These are phyloP conservation scores for Scaptodrosophila latifasciaeformis DNA, from an alignment of 2,888 invertebrate species.

Conservation along the genomic window DNA sequence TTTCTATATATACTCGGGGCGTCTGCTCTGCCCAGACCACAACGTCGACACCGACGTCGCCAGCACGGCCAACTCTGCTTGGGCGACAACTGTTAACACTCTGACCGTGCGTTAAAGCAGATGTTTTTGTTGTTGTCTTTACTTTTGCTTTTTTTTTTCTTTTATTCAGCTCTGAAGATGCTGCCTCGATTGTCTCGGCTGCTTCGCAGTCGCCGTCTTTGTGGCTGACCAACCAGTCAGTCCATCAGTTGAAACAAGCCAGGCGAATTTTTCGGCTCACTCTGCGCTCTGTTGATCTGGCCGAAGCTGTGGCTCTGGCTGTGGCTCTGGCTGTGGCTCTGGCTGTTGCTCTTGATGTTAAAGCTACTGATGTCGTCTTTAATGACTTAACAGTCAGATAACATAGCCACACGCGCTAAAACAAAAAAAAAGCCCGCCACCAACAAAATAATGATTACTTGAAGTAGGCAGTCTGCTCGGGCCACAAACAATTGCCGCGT, in stretches of 20 bases:
- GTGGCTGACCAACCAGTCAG: conserved; percentile 20
- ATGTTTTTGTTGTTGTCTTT: conserved; percentile 14
- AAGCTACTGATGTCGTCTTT: conserved; percentile 25
- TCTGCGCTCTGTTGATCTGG: conserved; percentile 1
- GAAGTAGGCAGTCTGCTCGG: too few relatives aligned
- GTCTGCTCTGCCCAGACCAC: conserved; percentile 26
- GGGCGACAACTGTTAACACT: conserved; percentile 73
- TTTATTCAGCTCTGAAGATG: conserved; percentile 35
- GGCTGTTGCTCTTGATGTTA: conserved; percentile 20
- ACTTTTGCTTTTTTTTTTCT: neutral
- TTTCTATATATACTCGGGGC: conserved; percentile 74
- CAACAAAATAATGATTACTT: too few relatives aligned
- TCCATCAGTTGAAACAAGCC: too few relatives aligned
- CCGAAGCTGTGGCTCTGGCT: conserved; percentile 6
- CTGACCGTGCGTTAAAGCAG: conserved; percentile 53
- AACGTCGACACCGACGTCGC: conserved; percentile 9
- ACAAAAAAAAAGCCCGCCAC: conserved; percentile 26
- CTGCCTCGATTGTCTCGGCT: conserved; percentile 10
- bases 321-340: conserved; percentile 11
- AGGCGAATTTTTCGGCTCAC: too few relatives aligned
- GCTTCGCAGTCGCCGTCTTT: conserved; percentile 7
- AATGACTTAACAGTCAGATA: conserved; percentile 47
- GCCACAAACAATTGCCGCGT: conserved; percentile 33
- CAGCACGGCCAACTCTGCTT: conserved; percentile 35
- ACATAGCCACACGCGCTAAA: conserved; percentile 45